Base-by-base conservation (phyloP, 2,888 invertebrate genomes). In the Athalia circularis region DNA sequence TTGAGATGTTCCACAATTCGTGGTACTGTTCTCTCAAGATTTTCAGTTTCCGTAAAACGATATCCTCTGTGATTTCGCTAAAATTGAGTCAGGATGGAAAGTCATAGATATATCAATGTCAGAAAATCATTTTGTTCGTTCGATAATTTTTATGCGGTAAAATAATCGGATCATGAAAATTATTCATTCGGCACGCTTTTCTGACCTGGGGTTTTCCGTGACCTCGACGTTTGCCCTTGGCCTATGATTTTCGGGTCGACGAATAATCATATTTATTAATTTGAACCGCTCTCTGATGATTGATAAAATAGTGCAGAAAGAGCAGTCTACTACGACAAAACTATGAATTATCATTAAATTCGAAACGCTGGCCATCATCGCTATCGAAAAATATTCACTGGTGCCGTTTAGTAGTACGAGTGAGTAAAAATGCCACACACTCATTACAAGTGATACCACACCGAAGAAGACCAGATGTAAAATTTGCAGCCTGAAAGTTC, bases 21-120 rank as follows among this genome's bases (percentile, higher is more conserved):
- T 64, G 64, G 45, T 64, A 64, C n/a, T 64, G 64, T 13, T 43
- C 47, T 64, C 64, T 64, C 45, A 64, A 64, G 6, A 64, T 45
- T 11, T n/a, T 43, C 45, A 64, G 64, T 11, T 43, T 9, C 47
- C 43, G 43, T 11, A 64, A 45, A 45, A 64, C 45, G 64, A 45
- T 45, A 64, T 6, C 5, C 6, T 64, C 64, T 11, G 64, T 64
- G 45, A n/a, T 11, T 43, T 5, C n/a, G 15, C 64, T 64, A 43
- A 11, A n/a, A 5, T 3, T 9, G 45, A 3, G 5, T 45, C 11
- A 64, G 1, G 6, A 64, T 9, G 47, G n/a, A 64, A 64, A 43
- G 45, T 5, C 43, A 45, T 64, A 4, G 45, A 29, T 64, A 47
- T 64, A 45, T 11, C 11, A 11, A 29, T 3, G 43, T 62, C 15